These are phyloP conservation scores for Hymenochirus boettgeri DNA, from an alignment of 2,113 vertebrate species.

Conservation along the genomic window DNA sequence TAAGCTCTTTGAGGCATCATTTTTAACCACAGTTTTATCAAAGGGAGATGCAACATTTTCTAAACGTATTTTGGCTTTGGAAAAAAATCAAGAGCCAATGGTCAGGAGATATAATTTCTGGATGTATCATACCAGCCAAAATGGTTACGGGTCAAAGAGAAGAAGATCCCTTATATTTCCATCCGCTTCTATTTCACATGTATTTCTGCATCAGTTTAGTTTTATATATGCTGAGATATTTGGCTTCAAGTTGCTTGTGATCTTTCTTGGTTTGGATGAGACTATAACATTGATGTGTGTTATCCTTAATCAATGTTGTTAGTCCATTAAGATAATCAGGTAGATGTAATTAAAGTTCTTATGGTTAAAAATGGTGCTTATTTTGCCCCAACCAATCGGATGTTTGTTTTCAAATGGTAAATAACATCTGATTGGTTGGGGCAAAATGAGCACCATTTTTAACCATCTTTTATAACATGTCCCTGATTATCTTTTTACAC, in stretches of 20 bases:
- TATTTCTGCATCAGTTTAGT: not conserved
- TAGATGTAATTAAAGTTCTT: too few relatives aligned
- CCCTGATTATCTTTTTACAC: too few relatives aligned
- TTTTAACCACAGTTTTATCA: conserved; percentile 8
- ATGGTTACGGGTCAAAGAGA: conserved; percentile 26
- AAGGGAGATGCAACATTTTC: conserved; percentile 18
- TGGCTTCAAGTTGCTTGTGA: not conserved
- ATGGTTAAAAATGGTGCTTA: too few relatives aligned
- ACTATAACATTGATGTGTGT: not conserved
- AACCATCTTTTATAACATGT: too few relatives aligned
- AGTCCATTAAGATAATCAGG: too few relatives aligned
- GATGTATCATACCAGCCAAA: conserved; percentile 13
- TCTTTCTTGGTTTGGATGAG: not conserved
- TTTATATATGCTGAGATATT: not conserved
- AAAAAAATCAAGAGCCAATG: conserved; percentile 30
- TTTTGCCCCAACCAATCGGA: too few relatives aligned
- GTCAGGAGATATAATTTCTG: conserved; percentile 20
- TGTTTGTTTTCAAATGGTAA: too few relatives aligned
- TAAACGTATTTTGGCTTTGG: not conserved
- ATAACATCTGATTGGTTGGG: too few relatives aligned
- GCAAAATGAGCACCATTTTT: too few relatives aligned
- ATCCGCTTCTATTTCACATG: not conserved
- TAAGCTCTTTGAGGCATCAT: conserved; percentile 22
- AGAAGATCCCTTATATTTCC: conserved; percentile 8
- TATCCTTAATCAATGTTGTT: too few relatives aligned